Evolutionary conservation across 2,113 vertebrate genomes (phyloP), one percentile per base, ranked within the genome.

Genomic region (Cavia aperea): DNA sequence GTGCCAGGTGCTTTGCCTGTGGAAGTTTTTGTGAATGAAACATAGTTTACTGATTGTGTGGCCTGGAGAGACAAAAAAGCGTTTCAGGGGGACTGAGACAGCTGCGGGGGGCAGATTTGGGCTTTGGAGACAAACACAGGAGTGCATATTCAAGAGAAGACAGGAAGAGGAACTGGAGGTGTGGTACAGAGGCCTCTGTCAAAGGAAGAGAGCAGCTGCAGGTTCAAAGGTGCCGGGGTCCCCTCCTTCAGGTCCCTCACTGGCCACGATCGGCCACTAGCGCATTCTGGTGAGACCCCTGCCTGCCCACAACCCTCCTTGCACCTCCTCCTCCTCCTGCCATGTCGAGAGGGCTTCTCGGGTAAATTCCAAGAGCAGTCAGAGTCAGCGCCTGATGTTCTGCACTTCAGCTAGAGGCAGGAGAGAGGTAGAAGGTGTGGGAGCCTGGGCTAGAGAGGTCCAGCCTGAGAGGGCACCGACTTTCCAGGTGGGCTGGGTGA

Each of bases 21-120:
- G 18, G 70, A 13, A 43, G 39, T 24, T 7, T 7, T 18, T 3
- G 18, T 70, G 36, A 39, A 19, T 39, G 18, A n/a, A n/a, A 33
- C 65, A 36, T 24, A 4, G 16, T 62, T n/a, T 49, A 81, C 43
- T 51, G 46, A 66, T 56, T 33, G 31, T 1, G 18, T 5, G 1
- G 14, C 51, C 60, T 26, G 0, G 31, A 63, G 46, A 49, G 26
- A 43, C 60, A 68, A 60, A 43, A 51, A 7, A 13, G 18, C 66
- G 26, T 54, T 72, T 54, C 39, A 54, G 14, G 72, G 62, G 81
- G 39, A 65, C 12, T 13, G 3, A 2, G 39, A n/a, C 39, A 49
- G 70, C 33, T 1, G 5, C 0, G 6, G 0, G 2, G 43, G 36
- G 26, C 1, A 6, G 86, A 3, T 46, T n/a, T 4, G 7, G 58